Evolutionary conservation across 1,140 invertebrate species (phyloP).

Genomic region (Phymastichus coffea): DNA sequence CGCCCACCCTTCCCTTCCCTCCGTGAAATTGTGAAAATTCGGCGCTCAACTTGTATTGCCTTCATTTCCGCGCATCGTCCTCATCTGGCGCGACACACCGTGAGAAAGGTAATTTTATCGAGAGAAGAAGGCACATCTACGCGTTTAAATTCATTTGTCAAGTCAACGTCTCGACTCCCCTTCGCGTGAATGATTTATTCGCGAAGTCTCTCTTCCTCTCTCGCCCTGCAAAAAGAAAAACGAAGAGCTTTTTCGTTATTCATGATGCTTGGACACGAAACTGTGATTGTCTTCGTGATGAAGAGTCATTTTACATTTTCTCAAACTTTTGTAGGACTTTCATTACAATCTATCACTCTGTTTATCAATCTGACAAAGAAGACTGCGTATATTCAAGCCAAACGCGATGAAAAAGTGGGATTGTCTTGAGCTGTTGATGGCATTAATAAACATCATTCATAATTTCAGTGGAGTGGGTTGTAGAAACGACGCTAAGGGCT

Average conservation of each 20-base stretch:
- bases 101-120: constrained; percentile 36
- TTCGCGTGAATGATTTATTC: constrained; percentile 17
- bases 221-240: not conserved
- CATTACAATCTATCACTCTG: too few relatives aligned
- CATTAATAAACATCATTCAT: too few relatives aligned
- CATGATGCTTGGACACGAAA: not conserved
- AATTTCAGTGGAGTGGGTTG: too few relatives aligned
- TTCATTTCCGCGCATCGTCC: constrained; percentile 29
- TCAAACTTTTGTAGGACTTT: too few relatives aligned
- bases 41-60: constrained; percentile 24
- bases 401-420: too few relatives aligned
- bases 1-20: too few relatives aligned
- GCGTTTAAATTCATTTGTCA: constrained; percentile 34
- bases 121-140: constrained; percentile 21
- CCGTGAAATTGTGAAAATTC: not conserved
- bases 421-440: too few relatives aligned
- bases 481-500: too few relatives aligned
- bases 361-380: too few relatives aligned
- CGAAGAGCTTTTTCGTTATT: not conserved
- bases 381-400: too few relatives aligned
- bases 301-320: too few relatives aligned
- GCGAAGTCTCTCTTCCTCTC: not conserved
- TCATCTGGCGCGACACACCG: constrained; percentile 29
- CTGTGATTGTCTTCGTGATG: too few relatives aligned
- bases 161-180: not conserved